Evolutionary conservation across 1,140 invertebrate genomes (phyloP).

Genomic region (Lepidurus arcticus): DNA sequence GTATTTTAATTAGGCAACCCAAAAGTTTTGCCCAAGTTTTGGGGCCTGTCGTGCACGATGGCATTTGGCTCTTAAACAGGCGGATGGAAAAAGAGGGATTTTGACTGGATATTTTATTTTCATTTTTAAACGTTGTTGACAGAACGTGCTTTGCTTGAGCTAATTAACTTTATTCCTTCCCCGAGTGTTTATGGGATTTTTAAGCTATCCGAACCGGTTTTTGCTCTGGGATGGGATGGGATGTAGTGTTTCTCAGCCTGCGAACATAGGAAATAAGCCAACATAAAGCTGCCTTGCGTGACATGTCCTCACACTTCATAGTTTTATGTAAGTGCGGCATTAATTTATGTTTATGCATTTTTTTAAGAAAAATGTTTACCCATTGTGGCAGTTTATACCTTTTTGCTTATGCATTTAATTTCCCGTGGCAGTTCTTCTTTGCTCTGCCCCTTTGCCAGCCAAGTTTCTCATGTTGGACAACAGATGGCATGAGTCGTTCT

Average conservation of each 20-base stretch:
- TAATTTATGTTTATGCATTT: background rate
- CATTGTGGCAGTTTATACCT: background rate
- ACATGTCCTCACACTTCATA: background rate
- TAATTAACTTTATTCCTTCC: background rate
- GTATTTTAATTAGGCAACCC: no score
- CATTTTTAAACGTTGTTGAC: background rate
- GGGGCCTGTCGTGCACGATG: no score
- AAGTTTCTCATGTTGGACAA: background rate
- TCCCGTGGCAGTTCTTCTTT: no score
- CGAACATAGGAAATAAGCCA: background rate
- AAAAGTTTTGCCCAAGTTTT: no score
- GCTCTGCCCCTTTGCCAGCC: no score
- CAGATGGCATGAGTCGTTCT: background rate
- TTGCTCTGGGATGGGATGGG: background rate
- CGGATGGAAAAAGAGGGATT: background rate
- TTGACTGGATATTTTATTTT: background rate
- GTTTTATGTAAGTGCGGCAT: background rate
- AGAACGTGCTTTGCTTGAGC: slow-evolving; percentile 7
- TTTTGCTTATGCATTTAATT: background rate
- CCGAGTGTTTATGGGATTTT: background rate
- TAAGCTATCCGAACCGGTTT: slow-evolving; percentile 1
- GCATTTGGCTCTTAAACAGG: background rate
- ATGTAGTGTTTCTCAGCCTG: background rate
- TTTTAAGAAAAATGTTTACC: background rate
- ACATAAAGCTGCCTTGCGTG: background rate